phyloP scores from a whole-genome alignment of 2,113 vertebrate species.

The Tympanuchus pallidicinctus region DNA sequence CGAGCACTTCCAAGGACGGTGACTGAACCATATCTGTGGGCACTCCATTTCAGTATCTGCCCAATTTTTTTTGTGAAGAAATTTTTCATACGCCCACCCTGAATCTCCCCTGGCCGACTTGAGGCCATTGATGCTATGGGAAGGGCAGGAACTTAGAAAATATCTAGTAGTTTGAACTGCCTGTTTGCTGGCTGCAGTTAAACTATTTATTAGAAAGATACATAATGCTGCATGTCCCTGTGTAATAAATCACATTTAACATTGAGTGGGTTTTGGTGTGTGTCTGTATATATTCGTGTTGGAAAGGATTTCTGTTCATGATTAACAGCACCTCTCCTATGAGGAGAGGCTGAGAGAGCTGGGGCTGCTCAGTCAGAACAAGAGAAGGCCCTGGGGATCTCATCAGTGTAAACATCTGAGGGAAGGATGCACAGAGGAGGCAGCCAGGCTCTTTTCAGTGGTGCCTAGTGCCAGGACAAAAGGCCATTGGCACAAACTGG shows the following conservation, averaged over 20 bases:
- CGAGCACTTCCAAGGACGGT: too few species aligned
- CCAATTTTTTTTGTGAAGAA: too few species aligned
- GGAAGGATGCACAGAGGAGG: background rate
- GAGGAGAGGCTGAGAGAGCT: background rate
- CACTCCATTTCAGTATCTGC: too few species aligned
- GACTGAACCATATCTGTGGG: too few species aligned
- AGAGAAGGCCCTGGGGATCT: background rate
- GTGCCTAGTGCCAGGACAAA: background rate
- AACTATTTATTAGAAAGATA: background rate
- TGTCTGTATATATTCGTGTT: background rate
- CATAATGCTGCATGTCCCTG: background rate
- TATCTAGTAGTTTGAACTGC: background rate
- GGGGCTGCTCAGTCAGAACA: background rate
- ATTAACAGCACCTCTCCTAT: background rate
- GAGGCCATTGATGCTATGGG: accelerated
- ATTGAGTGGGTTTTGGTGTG: background rate
- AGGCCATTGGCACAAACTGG: background rate
- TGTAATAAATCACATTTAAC: background rate
- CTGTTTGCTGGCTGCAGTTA: background rate
- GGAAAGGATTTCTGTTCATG: background rate
- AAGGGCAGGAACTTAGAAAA: background rate
- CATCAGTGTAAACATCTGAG: background rate
- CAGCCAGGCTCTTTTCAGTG: background rate
- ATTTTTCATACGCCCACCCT: too few species aligned
- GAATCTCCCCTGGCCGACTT: too few species aligned